phyloP scores from a whole-genome alignment of 2,797 vertebrate genomes.

The Sebastolobus altivelis region DNA sequence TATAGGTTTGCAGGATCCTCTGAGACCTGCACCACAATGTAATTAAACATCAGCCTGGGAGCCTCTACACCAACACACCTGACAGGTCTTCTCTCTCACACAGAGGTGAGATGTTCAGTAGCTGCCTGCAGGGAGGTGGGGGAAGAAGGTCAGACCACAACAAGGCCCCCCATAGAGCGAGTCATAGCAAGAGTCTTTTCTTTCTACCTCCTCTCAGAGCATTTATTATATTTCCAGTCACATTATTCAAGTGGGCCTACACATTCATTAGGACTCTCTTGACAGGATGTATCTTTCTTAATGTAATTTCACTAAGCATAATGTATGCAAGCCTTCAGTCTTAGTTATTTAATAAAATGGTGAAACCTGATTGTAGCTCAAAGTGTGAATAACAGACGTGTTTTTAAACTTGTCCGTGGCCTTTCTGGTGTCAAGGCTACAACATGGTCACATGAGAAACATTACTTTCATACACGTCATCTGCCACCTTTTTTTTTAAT shows the following conservation, averaged over 20 bases:
- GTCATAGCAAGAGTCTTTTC: background rate
- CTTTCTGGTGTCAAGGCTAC: constrained; percentile 26
- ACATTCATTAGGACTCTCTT: background rate
- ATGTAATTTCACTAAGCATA: constrained; percentile 5
- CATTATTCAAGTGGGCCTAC: background rate
- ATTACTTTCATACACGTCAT: constrained; percentile 45
- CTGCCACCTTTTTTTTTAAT: constrained; percentile 59
- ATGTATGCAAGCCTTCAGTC: background rate
- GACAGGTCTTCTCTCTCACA: constrained; percentile 51
- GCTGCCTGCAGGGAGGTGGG: constrained; percentile 16
- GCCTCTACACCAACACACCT: constrained; percentile 37
- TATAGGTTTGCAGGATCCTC: constrained; percentile 9
- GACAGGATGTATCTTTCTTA: background rate
- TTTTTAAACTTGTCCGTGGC: background rate
- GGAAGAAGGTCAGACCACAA: constrained; percentile 27
- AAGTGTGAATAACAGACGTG: background rate
- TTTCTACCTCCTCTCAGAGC: background rate
- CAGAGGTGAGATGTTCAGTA: constrained; percentile 27
- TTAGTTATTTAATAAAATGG: background rate
- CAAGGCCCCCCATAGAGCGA: background rate
- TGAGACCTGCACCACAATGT: constrained; percentile 15
- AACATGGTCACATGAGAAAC: constrained; percentile 33
- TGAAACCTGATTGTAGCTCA: constrained; percentile 7
- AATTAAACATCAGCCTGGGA: constrained; percentile 50
- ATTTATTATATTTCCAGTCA: background rate